A percentile compares a stretch with the other conserved stretches of the same genome.
These are phyloP conservation scores for Platysternon megacephalum DNA, from an alignment of 2,113 vertebrate genomes.

Conservation along the genomic window DNA sequence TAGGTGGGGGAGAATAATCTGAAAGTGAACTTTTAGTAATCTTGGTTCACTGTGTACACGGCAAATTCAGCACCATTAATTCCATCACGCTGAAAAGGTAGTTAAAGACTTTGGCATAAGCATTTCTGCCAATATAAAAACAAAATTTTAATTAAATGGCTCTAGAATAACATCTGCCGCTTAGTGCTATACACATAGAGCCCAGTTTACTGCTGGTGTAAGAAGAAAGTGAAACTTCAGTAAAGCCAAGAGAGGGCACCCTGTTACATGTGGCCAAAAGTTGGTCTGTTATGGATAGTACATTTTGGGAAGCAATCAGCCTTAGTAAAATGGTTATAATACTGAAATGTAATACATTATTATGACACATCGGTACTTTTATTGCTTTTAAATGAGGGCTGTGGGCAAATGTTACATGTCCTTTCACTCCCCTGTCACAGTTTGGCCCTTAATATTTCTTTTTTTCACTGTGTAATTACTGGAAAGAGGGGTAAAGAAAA, in stretches of 20 bases:
- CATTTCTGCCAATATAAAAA: background rate
- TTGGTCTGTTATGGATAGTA: background rate
- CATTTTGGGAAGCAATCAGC: background rate
- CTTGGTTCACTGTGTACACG: fast-evolving
- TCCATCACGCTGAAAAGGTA: background rate
- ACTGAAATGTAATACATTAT: background rate
- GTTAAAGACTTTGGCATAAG: background rate
- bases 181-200: fast-evolving
- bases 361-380: background rate
- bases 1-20: background rate
- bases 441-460: no score
- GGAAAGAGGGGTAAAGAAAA: background rate
- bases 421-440: fast-evolving
- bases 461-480: background rate
- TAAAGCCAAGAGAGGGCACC: background rate
- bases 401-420: background rate
- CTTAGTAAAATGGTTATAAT: background rate
- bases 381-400: background rate
- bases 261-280: background rate
- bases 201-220: background rate
- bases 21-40: background rate
- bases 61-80: background rate
- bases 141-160: background rate
- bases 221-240: background rate
- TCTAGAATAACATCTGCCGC: background rate